Conservation (phyloP, 2,797 vertebrate genomes). For the Sebastes iracundus region DNA sequence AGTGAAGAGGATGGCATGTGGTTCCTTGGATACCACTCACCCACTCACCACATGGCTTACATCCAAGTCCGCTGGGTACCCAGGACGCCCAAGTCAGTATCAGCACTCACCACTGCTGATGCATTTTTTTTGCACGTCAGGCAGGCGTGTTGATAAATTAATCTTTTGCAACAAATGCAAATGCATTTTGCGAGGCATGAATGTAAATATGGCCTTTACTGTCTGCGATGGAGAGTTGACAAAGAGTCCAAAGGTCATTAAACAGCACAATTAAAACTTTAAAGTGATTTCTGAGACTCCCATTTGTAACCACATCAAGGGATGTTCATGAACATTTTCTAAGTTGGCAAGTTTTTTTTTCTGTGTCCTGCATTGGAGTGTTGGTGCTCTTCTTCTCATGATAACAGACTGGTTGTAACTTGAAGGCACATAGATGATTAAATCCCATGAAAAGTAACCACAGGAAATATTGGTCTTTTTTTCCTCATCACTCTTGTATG, state of each 20-base stretch:
- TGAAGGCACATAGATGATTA: background rate
- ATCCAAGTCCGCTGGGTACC: background rate
- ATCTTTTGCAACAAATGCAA: background rate
- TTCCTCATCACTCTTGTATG: background rate
- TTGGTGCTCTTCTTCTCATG: no score
- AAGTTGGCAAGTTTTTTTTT: background rate
- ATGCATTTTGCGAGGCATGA: background rate
- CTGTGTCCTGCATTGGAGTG: background rate
- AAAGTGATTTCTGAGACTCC: background rate
- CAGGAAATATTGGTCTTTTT: constrained; percentile 3
- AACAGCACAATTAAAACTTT: background rate
- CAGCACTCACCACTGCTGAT: background rate
- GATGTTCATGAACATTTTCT: background rate
- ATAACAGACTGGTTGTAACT: background rate
- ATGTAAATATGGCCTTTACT: background rate
- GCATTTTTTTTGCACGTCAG: background rate
- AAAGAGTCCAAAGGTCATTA: background rate
- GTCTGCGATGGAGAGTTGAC: background rate
- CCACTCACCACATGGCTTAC: background rate
- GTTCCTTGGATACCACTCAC: background rate
- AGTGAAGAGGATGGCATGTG: background rate
- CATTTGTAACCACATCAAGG: background rate
- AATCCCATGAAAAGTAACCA: constrained; percentile 6
- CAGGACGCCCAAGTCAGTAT: background rate
- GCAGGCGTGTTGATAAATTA: background rate